Base-by-base conservation (phyloP, 2,113 vertebrate species). In the Salvator merianae region DNA sequence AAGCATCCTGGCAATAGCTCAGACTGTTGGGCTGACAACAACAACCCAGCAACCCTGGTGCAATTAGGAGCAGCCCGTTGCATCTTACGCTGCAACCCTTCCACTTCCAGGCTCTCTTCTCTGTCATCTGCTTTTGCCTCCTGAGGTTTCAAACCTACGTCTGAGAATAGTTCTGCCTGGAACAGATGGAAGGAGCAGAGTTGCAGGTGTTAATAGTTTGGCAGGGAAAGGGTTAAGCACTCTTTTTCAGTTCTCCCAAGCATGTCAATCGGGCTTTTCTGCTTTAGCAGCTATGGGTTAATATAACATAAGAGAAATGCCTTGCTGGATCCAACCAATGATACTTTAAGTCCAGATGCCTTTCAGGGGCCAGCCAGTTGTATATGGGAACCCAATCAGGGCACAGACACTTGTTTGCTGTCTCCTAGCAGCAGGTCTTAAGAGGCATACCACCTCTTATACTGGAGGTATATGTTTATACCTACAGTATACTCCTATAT, bases 1-100 rank as follows among this genome's bases (percentile, higher is more conserved):
- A 75, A 92, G 55, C 8, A 53, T 65, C 83, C 73, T 69, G 92
- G 89, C 32, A 0, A 32, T 76, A 50, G 75, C 22, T 86, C n/a
- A 5, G 0, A 36, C 20, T 69, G 68, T 76, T 20, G 65, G 9
- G 73, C 28, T 85, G 55, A 59, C 14, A n/a, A 30, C 76, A 81
- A 83, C 74, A 53, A 47, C 6, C 80, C 2, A 5, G 24, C 47
- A 71, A 34, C 55, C 62, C 55, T 20, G 77, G 53, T 65, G 24
- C 68, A 50, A 62, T 59, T 32, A 72, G 32, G 69, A 14, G 4
- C 53, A 63, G 55, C 65, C 40, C n/a, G 28, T 50, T 47, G 13
- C 62, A 38, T 55, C 16, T 32, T 24, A 20, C 7, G 40, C 5
- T 12, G 5, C 69, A 77, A 62, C 30, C 13, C 22, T 84, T 72